A percentile compares a stretch with the other conserved stretches of the same genome.
These are phyloP conservation scores for Gephyroberyx darwinii DNA, from an alignment of 2,797 vertebrate genomes.

Conservation along the genomic window DNA sequence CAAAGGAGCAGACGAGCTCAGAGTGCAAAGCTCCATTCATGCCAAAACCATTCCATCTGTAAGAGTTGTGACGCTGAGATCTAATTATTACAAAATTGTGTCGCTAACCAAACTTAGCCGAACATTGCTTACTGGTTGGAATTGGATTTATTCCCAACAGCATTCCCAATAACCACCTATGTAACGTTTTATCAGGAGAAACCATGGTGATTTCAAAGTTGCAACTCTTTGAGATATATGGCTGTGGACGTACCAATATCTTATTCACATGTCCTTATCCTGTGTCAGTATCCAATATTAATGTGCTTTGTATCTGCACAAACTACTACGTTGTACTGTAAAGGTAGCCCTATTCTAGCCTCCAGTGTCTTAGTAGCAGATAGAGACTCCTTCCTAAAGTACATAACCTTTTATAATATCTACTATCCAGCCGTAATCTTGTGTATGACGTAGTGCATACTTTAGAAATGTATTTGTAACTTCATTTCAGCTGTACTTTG, in stretches of 20 bases:
- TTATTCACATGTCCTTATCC: constrained; percentile 42
- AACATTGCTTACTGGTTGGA: constrained; percentile 1
- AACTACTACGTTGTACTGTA: constrained; percentile 56
- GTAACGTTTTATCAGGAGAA: constrained; percentile 2
- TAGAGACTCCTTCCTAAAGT: constrained; percentile 64
- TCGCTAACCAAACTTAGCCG: neutral
- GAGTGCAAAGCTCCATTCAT: constrained; percentile 29
- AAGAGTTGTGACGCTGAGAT: constrained; percentile 43
- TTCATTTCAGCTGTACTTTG: constrained; percentile 66
- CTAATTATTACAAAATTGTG: neutral
- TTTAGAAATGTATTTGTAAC: constrained; percentile 70
- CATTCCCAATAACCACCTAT: constrained; percentile 6
- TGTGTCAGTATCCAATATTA: constrained; percentile 66
- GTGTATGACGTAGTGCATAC: constrained; percentile 69
- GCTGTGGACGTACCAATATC: constrained; percentile 39
- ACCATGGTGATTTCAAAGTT: constrained; percentile 29
- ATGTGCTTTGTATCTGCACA: constrained; percentile 71
- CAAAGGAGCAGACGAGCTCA: constrained; percentile 18
- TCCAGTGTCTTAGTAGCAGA: constrained; percentile 66
- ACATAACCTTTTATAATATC: constrained; percentile 70
- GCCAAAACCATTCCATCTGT: constrained; percentile 44
- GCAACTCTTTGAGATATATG: constrained; percentile 32
- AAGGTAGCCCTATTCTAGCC: constrained; percentile 56
- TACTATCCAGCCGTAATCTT: constrained; percentile 66
- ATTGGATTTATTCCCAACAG: constrained; percentile 16